phyloP scores from a whole-genome alignment of 2,888 invertebrate genomes.

The Euclidia mi region DNA sequence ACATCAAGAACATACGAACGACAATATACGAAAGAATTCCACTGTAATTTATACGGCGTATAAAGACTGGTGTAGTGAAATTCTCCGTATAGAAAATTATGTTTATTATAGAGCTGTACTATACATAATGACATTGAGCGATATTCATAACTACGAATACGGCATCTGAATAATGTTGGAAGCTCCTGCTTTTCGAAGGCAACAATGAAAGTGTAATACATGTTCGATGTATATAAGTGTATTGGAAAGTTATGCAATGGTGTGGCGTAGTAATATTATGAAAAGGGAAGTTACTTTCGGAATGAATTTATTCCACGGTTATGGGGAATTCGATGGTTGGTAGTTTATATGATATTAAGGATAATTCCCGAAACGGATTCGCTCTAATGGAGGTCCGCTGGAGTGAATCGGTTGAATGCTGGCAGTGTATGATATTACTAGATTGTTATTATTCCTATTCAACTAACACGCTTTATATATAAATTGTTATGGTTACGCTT shows the following conservation, averaged over 20 bases:
- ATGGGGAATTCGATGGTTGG: constrained; percentile 5
- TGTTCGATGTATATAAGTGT: constrained; percentile 37
- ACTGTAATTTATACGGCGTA: constrained; percentile 23
- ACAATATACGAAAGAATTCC: constrained; percentile 16
- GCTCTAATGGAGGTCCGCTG: background rate
- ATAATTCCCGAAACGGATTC: constrained; percentile 9
- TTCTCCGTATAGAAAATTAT: constrained; percentile 34
- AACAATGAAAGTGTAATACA: constrained; percentile 35
- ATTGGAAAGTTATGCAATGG: constrained; percentile 36
- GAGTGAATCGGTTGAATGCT: background rate
- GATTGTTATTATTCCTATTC: too few relatives aligned
- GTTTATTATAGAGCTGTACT: constrained; percentile 30
- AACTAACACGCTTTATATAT: too few relatives aligned
- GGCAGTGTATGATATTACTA: background rate
- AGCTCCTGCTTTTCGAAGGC: constrained; percentile 12
- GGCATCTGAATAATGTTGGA: constrained; percentile 39
- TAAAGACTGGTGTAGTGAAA: constrained; percentile 26
- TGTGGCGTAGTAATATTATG: constrained; percentile 23
- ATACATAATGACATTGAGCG: constrained; percentile 16
- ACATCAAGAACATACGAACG: background rate
- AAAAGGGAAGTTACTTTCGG: constrained; percentile 19
- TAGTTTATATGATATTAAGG: constrained; percentile 14
- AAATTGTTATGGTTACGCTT: too few relatives aligned
- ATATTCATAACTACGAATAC: constrained; percentile 50
- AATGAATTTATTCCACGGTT: constrained; percentile 8